Evolutionary conservation across 2,888 invertebrate genomes (phyloP).

Genomic region (Diplolepis rosae): DNA sequence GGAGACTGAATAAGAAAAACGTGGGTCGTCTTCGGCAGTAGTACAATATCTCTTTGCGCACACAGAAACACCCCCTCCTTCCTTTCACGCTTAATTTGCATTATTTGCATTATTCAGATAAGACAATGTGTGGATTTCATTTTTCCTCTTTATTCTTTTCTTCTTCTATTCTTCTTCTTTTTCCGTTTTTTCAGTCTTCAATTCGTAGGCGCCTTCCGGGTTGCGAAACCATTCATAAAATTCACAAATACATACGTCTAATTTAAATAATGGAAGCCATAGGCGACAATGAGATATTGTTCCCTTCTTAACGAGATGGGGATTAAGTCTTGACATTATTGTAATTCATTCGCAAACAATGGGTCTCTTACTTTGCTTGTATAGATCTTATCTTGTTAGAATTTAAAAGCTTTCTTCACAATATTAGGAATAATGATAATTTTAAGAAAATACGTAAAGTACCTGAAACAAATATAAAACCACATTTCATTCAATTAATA

Average conservation of each 20-base stretch:
- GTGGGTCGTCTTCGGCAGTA: constrained; percentile 10
- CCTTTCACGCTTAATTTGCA: not conserved
- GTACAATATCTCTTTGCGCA: constrained; percentile 22
- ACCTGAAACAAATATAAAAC: too few relatives aligned
- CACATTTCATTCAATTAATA: too few relatives aligned
- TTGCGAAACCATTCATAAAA: constrained; percentile 15
- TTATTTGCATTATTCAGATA: constrained; percentile 20
- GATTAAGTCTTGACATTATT: constrained; percentile 16
- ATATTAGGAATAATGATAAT: too few relatives aligned
- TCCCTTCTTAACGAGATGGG: constrained; percentile 13
- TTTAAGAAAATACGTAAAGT: too few relatives aligned
- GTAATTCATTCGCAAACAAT: constrained; percentile 25
- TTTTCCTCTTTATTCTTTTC: not conserved
- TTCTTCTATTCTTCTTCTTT: not conserved
- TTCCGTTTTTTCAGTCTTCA: not conserved
- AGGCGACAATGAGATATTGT: constrained; percentile 28
- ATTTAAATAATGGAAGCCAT: constrained; percentile 20
- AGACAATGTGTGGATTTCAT: constrained; percentile 16
- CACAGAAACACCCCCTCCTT: constrained; percentile 11
- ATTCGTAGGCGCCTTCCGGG: constrained; percentile 9
- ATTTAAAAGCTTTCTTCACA: not conserved
- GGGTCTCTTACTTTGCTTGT: constrained; percentile 9
- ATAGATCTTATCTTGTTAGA: not conserved
- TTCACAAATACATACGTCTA: not conserved
- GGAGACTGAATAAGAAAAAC: constrained; percentile 22